Base-by-base conservation (phyloP, 2,797 vertebrate genomes). In the Centroberyx gerrardi region DNA sequence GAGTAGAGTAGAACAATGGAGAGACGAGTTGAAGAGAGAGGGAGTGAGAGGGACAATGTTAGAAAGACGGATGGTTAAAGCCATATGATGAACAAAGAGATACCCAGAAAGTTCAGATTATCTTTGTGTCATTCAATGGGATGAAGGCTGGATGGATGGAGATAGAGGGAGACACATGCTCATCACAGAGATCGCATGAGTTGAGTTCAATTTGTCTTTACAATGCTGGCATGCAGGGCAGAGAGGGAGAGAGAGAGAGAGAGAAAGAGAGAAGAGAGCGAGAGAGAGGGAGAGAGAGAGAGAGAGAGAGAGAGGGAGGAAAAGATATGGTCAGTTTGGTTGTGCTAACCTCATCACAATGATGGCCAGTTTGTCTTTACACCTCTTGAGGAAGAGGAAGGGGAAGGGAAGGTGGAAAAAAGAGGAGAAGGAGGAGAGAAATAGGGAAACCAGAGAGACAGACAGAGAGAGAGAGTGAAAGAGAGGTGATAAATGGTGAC, bases 101-200 rank as follows among this genome's bases (percentile, higher is more conserved):
- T 22, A 22, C 22, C 22, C 22, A 22, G 22, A 22, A 22, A 48
- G 3, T 44, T 44, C 42, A 48, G 46, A 48, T 22, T 22, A 22
- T 22, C 22, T 22, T 22, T 22, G 22, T 22, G 22, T 22, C 22
- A 22, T 22, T 22, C 22, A 22, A 22, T 22, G 22, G 22, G 22
- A 22, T 22, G 22, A 22, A 22, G 22, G 22, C 22, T 22, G 22
- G 22, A 22, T 22, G 22, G 22, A 22, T 22, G 22, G 22, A 22
- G 22, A 22, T 22, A 22, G 22, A 22, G 22, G 22, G 22, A 33
- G 33, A 33, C 97, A 97, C 91, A 96, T 95, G 88, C 97, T 97
- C 97, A 97, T 97, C 77, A 97, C 97, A 0, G 96, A 97, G 88
- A 97, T 97, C 70, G 96, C 97, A 90, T n/a, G n/a, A n/a, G 97